phyloP scores from a whole-genome alignment of 2,888 invertebrate species.

The Melanchra persicariae region DNA sequence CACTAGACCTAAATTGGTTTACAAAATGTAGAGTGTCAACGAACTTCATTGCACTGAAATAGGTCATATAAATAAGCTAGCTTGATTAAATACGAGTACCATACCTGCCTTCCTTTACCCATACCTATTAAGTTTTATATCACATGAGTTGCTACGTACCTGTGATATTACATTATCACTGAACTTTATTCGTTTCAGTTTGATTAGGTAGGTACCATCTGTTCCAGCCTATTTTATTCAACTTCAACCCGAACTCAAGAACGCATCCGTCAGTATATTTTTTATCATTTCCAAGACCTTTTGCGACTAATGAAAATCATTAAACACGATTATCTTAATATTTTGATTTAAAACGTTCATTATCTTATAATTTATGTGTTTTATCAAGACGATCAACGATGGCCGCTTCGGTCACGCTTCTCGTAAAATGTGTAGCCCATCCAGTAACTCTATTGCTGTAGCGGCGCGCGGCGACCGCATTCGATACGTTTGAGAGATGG shows the following conservation, averaged over 20 bases:
- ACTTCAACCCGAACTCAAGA: slow-evolving; percentile 3
- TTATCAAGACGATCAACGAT: slow-evolving; percentile 52
- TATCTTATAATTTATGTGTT: slow-evolving; percentile 43
- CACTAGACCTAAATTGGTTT: slow-evolving; percentile 30
- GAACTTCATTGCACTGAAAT: not conserved
- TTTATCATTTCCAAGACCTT: slow-evolving; percentile 15
- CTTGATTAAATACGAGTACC: not conserved
- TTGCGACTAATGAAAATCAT: slow-evolving; percentile 45
- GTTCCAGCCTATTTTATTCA: not conserved
- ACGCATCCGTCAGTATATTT: not conserved
- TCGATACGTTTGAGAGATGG: slow-evolving; percentile 71
- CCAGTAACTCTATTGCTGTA: slow-evolving; percentile 65
- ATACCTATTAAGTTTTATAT: slow-evolving; percentile 5
- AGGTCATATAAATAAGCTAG: slow-evolving; percentile 3
- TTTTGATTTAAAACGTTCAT: slow-evolving; percentile 50
- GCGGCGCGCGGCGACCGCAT: slow-evolving; percentile 62
- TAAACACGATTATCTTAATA: slow-evolving; percentile 32
- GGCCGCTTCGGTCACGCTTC: slow-evolving; percentile 66
- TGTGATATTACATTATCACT: slow-evolving; percentile 5
- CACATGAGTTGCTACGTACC: not conserved
- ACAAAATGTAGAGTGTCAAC: slow-evolving; percentile 6
- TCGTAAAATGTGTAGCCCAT: slow-evolving; percentile 67
- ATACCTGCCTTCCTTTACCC: not conserved
- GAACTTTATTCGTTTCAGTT: slow-evolving; percentile 10
- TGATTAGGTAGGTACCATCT: slow-evolving; percentile 12